Conservation (phyloP, 2,797 vertebrate genomes). For the Somateria mollissima region DNA sequence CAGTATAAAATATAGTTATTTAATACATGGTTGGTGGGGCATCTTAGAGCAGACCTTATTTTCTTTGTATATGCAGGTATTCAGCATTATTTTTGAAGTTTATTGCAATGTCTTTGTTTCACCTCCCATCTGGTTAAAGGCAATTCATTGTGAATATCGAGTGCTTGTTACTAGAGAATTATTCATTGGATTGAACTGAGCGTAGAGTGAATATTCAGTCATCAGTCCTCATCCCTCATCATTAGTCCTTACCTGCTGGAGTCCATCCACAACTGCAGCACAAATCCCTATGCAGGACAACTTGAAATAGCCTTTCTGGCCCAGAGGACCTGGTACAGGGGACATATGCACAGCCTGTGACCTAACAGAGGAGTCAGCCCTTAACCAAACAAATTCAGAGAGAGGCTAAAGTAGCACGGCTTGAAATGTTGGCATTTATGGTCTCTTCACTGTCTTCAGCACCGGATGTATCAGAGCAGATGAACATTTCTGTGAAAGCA, state of each 20-base stretch:
- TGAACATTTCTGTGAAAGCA: neutral
- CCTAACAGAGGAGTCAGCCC: neutral
- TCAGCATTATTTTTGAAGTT: neutral
- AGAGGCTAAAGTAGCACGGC: neutral
- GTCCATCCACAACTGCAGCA: neutral
- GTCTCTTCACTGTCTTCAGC: neutral
- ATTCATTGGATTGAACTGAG: neutral
- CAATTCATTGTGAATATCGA: neutral
- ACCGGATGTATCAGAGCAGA: accelerated
- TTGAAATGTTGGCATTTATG: neutral
- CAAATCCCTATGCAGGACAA: neutral
- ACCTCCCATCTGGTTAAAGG: neutral
- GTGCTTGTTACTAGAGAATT: neutral
- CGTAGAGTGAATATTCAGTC: neutral
- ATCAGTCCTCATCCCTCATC: neutral
- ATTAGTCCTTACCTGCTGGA: neutral
- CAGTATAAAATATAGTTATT: neutral
- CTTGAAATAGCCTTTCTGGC: neutral
- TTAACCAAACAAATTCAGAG: neutral
- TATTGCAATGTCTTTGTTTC: neutral
- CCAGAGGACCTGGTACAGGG: neutral
- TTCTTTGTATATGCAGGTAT: neutral
- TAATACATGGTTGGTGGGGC: neutral
- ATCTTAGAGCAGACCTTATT: neutral
- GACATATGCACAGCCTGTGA: neutral